These are phyloP conservation scores for Linyphia triangularis DNA, from an alignment of 2,888 invertebrate species.

Conservation along the genomic window DNA sequence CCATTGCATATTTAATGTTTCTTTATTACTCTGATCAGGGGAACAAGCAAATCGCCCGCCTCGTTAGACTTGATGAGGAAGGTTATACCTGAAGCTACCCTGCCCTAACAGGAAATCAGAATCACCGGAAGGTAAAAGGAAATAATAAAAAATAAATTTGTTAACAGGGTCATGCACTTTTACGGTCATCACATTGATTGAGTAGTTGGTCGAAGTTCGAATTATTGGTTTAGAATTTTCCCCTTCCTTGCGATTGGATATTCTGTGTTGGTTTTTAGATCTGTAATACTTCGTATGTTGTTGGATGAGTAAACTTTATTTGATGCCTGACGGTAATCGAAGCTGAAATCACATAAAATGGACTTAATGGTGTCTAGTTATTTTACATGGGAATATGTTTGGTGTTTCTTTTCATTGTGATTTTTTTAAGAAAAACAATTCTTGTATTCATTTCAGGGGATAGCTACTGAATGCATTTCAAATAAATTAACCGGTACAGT, in stretches of 20 bases:
- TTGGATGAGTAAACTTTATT: too few relatives aligned
- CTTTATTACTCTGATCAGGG: not conserved
- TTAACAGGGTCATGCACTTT: conserved; percentile 62
- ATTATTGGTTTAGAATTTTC: conserved; percentile 45
- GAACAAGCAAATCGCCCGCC: conserved; percentile 11
- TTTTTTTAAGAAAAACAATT: too few relatives aligned
- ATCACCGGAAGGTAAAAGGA: conserved; percentile 18
- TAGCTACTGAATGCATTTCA: too few relatives aligned
- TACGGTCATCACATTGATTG: conserved; percentile 49
- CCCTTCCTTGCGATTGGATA: not conserved
- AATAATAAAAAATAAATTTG: not conserved
- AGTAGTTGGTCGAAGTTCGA: conserved; percentile 21
- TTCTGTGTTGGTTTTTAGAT: too few relatives aligned
- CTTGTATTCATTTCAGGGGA: too few relatives aligned
- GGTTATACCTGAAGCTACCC: conserved; percentile 17
- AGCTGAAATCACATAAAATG: too few relatives aligned
- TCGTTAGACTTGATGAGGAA: conserved; percentile 29
- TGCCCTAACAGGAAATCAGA: conserved; percentile 49
- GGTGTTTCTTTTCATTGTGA: too few relatives aligned
- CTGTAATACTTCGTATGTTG: too few relatives aligned
- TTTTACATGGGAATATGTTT: too few relatives aligned
- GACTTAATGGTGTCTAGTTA: too few relatives aligned
- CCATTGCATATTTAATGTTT: conserved; percentile 7
- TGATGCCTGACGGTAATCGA: too few relatives aligned
- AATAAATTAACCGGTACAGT: too few relatives aligned